phyloP scores from a whole-genome alignment of 2,113 vertebrate genomes.

The Calidris pugnax region DNA sequence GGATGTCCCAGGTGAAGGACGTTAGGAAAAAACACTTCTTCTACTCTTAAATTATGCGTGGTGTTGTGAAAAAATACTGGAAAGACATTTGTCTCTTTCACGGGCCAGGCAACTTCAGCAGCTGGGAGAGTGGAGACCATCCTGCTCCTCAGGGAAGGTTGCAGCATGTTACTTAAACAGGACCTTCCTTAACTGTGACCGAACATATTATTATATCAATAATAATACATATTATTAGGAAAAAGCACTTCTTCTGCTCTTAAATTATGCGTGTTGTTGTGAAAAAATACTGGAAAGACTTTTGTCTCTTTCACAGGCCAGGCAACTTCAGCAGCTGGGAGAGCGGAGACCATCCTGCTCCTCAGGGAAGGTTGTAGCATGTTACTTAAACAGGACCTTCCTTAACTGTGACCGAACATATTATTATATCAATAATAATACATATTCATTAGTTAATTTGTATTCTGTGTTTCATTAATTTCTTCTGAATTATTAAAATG shows the following conservation, averaged over 20 bases:
- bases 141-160: neutral
- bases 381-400: neutral
- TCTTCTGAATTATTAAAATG: neutral
- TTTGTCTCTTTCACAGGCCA: neutral
- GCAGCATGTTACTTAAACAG: neutral
- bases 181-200: neutral
- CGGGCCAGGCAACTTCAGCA: neutral
- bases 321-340: neutral
- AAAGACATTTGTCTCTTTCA: neutral
- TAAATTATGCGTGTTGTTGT: neutral
- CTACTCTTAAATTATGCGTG: neutral
- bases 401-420: neutral
- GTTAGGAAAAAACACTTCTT: neutral
- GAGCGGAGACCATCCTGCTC: neutral
- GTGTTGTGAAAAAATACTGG: neutral
- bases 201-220: neutral
- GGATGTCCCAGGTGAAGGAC: neutral
- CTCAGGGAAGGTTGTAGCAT: fast-evolving
- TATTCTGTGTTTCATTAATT: neutral
- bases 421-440: neutral
- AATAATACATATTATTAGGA: too few relatives aligned
- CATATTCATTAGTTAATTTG: neutral
- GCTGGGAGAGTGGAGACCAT: fast-evolving
- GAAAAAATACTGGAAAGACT: neutral
- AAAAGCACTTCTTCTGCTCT: neutral